Evolutionary conservation across 2,113 vertebrate species (phyloP).

Genomic region (Globicephala melas): DNA sequence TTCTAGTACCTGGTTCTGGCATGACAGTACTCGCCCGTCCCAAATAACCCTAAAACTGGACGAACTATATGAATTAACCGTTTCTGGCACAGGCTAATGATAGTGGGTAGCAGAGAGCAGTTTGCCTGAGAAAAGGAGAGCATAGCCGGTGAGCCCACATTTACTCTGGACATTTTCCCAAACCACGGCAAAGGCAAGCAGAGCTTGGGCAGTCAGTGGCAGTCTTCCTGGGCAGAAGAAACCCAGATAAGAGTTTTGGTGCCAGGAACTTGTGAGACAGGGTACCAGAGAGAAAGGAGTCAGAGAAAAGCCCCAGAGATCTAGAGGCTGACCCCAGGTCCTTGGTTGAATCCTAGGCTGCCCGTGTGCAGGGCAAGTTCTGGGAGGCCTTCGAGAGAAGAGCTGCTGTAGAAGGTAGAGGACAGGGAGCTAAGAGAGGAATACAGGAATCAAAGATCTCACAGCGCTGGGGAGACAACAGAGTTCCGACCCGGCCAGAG

Average conservation of each 20-base stretch:
- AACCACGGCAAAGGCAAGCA: not conserved
- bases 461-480: not conserved
- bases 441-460: not conserved
- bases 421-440: not conserved
- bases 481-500: too few relatives aligned
- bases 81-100: not conserved
- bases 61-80: not conserved
- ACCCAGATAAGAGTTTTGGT: not conserved
- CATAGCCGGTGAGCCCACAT: rapidly evolving
- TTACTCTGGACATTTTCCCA: not conserved
- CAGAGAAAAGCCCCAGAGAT: not conserved
- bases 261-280: not conserved
- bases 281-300: not conserved
- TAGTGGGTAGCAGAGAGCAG: not conserved
- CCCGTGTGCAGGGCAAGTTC: not conserved
- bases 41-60: not conserved
- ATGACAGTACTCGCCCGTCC: not conserved
- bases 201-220: not conserved
- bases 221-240: not conserved
- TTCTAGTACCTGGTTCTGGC: not conserved
- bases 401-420: not conserved
- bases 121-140: not conserved
- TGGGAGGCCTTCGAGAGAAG: not conserved
- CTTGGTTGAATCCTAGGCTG: not conserved
- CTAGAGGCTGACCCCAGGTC: not conserved